Evolutionary conservation across 2,888 invertebrate genomes (phyloP), one percentile per base, ranked within the genome.

Genomic region (Luperina testacea): DNA sequence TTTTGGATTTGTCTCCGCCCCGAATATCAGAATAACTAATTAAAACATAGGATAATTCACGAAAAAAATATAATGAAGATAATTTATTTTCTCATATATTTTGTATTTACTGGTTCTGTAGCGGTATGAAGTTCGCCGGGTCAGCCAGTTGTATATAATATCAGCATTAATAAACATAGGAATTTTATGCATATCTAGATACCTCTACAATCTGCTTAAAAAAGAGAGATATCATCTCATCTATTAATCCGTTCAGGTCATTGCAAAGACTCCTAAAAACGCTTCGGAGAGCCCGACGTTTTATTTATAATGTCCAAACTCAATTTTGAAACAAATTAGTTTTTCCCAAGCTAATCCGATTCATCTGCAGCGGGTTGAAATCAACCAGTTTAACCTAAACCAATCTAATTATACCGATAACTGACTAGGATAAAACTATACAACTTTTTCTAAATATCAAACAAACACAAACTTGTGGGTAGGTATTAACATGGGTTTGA

Each of bases 321-420:
- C 67, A 73, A 87, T 87, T 84, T 87, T 38, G 27, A 24, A 69
- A 73, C 69, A 85, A 86, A 86, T 84, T 84, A 75, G 85, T 87
- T 84, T 85, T 84, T 84, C 72, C 38, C 68, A 53, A 69, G 74
- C 72, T 84, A 81, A 81, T 65, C 24, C 59, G 67, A 78, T 78
- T 84, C 63, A 70, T 81, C 73, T 73, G 75, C 42, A 84, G 77
- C 77, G 87, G 75, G 75, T 64, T 78, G 72, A 71, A 20, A 74
- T 83, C 76, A 87, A 70, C 61, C 67, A 69, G 75, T 78, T 87
- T 78, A 85, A 77, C 75, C 32, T 72, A 70, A 61, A 77, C 81
- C 72, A 84, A 83, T 84, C 64, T 48, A 77, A 87, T 86, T 80
- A 80, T 42, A 68, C 65, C 48, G 65, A 77, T 65, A 76, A 86